Percentiles rank a stretch among this genome's conserved stretches.
These are phyloP conservation scores for Coendou prehensilis DNA, from an alignment of 2,797 vertebrate species.

Conservation along the genomic window DNA sequence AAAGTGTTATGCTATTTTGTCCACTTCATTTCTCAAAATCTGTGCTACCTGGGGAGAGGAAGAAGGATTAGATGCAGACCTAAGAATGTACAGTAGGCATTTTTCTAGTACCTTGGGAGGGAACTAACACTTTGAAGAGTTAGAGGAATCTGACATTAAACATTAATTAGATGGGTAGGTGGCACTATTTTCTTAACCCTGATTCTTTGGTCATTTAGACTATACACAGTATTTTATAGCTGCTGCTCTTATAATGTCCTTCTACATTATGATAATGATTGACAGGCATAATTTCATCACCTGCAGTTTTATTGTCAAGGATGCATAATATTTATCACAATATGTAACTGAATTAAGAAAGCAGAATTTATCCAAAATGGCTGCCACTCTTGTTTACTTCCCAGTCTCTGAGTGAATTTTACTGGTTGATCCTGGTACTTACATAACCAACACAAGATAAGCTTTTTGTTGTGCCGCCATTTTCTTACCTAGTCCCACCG, in stretches of 20 bases:
- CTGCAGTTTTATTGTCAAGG: slow-evolving; percentile 6
- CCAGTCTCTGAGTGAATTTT: neutral
- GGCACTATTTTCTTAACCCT: neutral
- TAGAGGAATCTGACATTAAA: neutral
- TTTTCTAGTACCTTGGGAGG: neutral
- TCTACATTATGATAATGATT: slow-evolving; percentile 1
- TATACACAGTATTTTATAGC: slow-evolving; percentile 9
- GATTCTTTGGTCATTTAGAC: neutral
- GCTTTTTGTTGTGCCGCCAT: neutral
- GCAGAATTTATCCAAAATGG: slow-evolving; percentile 21
- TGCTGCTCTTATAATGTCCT: neutral
- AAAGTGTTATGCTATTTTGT: neutral
- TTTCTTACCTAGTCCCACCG: neutral
- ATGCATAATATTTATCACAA: slow-evolving; percentile 21
- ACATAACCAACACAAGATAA: neutral
- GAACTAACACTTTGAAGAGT: slow-evolving; percentile 13
- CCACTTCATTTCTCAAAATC: neutral
- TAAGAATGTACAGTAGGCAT: neutral
- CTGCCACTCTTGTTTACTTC: neutral
- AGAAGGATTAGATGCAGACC: neutral
- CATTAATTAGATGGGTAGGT: too few relatives aligned
- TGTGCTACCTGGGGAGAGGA: neutral
- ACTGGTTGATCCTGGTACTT: neutral
- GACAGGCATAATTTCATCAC: slow-evolving; percentile 27
- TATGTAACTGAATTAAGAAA: slow-evolving; percentile 39